These are phyloP conservation scores for Drosophila flavopinicola DNA, from an alignment of 2,888 invertebrate genomes.

Conservation along the genomic window DNA sequence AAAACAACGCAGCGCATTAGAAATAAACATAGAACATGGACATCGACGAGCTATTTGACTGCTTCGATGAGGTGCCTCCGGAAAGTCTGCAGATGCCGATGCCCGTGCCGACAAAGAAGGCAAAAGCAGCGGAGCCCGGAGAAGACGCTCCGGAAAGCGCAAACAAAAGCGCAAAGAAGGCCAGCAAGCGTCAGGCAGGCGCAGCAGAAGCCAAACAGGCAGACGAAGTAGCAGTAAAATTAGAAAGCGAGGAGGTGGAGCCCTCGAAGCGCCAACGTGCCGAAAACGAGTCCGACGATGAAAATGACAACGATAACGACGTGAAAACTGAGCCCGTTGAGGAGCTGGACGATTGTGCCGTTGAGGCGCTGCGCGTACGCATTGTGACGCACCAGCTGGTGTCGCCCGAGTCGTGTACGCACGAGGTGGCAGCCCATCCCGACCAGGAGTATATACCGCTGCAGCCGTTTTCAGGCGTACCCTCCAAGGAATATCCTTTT, in stretches of 20 bases:
- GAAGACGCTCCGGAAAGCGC: constrained; percentile 6
- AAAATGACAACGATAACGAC: constrained; percentile 21
- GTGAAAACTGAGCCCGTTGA: constrained; percentile 15
- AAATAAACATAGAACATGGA: constrained; percentile 60
- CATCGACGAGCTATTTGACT: constrained; percentile 83
- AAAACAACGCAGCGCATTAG: neutral
- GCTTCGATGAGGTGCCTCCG: constrained; percentile 80
- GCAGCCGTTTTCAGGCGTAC: constrained; percentile 87
- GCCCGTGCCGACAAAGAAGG: neutral
- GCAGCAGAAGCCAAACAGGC: neutral
- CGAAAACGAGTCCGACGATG: constrained; percentile 23
- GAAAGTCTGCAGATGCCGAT: constrained; percentile 30
- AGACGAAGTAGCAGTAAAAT: neutral
- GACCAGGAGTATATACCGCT: constrained; percentile 90
- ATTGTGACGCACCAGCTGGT: constrained; percentile 95
- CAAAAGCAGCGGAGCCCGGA: constrained; percentile 1
- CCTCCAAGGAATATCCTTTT: constrained; percentile 97
- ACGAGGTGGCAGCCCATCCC: constrained; percentile 97
- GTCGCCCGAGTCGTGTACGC: constrained; percentile 96
- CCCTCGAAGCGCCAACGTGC: constrained; percentile 40
- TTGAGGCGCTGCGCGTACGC: constrained; percentile 91
- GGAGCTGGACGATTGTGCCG: constrained; percentile 84
- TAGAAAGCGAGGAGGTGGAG: neutral
- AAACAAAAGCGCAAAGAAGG: constrained; percentile 22
- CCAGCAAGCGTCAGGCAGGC: constrained; percentile 17